Evolutionary conservation across 2,888 invertebrate genomes (phyloP).

Genomic region (Catocala sponsa): DNA sequence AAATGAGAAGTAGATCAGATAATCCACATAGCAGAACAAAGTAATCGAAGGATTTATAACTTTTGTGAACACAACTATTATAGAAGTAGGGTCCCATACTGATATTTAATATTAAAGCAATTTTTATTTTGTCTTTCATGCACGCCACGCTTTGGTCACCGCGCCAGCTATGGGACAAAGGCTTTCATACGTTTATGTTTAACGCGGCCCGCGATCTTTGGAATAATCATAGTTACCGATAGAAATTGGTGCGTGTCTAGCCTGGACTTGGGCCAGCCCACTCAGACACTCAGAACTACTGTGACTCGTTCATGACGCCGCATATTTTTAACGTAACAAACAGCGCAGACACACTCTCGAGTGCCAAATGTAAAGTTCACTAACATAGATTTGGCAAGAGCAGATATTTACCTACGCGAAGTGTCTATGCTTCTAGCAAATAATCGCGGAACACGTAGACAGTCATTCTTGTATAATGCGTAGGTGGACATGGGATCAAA

Average conservation of each 20-base stretch:
- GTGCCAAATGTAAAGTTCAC: constrained; percentile 88
- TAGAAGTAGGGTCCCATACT: too few species aligned
- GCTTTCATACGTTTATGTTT: constrained; percentile 28
- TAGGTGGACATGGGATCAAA: constrained; percentile 32
- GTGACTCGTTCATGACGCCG: constrained; percentile 85
- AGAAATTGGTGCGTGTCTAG: constrained; percentile 58
- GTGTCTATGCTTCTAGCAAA: constrained; percentile 69
- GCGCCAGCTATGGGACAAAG: too few species aligned
- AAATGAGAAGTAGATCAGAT: too few species aligned
- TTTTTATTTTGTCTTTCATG: too few species aligned
- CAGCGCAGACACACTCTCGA: constrained; percentile 78
- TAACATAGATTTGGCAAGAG: constrained; percentile 86
- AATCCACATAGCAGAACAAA: too few species aligned
- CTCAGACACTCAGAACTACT: constrained; percentile 68
- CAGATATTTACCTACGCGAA: constrained; percentile 77
- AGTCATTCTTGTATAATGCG: constrained; percentile 43
- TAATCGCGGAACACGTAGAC: constrained; percentile 57
- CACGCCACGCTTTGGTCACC: too few species aligned
- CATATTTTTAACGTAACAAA: constrained; percentile 87
- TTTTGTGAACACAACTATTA: too few species aligned
- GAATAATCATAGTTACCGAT: constrained; percentile 51
- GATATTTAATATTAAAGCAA: too few species aligned
- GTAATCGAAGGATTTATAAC: too few species aligned
- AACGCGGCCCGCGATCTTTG: constrained; percentile 37
- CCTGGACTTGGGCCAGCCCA: constrained; percentile 79